Evolutionary conservation across 2,113 vertebrate species (phyloP), one percentile per base, ranked within the genome.

Genomic region (Hippoglossus stenolepis): DNA sequence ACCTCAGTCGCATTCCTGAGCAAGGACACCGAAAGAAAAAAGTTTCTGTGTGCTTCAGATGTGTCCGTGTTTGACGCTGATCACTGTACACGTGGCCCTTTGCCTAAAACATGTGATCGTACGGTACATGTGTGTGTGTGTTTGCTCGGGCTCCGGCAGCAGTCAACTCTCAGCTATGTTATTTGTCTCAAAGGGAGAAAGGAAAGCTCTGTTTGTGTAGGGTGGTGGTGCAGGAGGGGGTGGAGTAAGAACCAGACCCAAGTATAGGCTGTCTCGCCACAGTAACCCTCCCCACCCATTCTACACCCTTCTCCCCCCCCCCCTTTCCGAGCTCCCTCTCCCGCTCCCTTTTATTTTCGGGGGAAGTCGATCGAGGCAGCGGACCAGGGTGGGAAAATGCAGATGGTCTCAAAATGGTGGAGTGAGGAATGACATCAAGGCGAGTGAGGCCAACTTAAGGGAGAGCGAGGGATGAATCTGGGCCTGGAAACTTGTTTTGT

Each of bases 161-260:
- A 77, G 74, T 82, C 76, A 65, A 66, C 79, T 73, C 85, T 77
- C 79, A 78, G 85, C 70, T 73, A 73, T 87, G 89, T 92, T 93
- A 86, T 91, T 94, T 93, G 90, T 89, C 87, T 89, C 89, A 62
- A 59, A 80, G 73, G 79, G 85, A 93, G 88, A 90, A 87, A 90
- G 85, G 81, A 90, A 86, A 90, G 90, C 86, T 85, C 73, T 87
- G 90, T 93, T 93, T 91, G 88, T 85, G 83, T 57, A 83, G 82
- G 76, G 83, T 82, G 77, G 56, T 82, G 60, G 4, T 40, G 11
- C 18, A 18, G 68, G 84, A 86, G 56, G 91, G 75, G 85, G 86
- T 65, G 74, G 91, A 89, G 83, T 85, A 78, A 77, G 90, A 85
- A 87, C 77, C 82, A 85, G 87, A 83, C 82, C 76, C 90, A 87